A percentile compares a stretch with the other conserved stretches of the same genome.
phyloP scores from a whole-genome alignment of 2,797 vertebrate species.

The Acrossocheilus wenchowensis region DNA sequence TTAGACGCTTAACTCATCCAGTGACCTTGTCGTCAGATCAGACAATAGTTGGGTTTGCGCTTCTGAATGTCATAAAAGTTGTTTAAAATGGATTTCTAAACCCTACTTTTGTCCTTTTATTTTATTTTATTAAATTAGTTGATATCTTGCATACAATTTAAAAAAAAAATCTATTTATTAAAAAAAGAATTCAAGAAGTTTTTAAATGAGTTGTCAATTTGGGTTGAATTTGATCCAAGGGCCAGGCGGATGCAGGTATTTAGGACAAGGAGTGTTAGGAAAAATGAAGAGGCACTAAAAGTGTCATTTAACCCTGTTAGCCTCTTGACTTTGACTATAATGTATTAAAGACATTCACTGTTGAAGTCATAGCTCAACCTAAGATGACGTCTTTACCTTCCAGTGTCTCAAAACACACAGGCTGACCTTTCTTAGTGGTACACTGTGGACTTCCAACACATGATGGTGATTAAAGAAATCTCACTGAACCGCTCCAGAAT shows the following conservation, averaged over 20 bases:
- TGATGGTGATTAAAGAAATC: slow-evolving; percentile 37
- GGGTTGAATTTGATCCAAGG: not conserved
- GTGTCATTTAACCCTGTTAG: not conserved
- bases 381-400: slow-evolving; percentile 51
- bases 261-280: not conserved
- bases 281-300: not conserved
- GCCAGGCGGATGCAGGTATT: not conserved
- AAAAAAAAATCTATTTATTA: not conserved
- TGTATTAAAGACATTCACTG: slow-evolving; percentile 13
- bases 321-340: slow-evolving; percentile 24
- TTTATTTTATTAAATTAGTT: not conserved
- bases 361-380: slow-evolving; percentile 24
- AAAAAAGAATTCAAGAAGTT: not conserved
- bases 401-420: slow-evolving; percentile 44
- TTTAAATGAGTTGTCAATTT: not conserved
- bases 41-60: not conserved
- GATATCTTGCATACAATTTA: too few relatives aligned
- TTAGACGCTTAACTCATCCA: not conserved
- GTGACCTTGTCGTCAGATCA: not conserved
- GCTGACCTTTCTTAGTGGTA: slow-evolving; percentile 33
- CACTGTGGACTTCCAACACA: slow-evolving; percentile 44
- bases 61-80: not conserved
- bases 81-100: not conserved
- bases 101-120: not conserved
- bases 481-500: slow-evolving; percentile 42